phyloP scores from a whole-genome alignment of 2,113 vertebrate genomes.

The Motacilla tschutschensis region DNA sequence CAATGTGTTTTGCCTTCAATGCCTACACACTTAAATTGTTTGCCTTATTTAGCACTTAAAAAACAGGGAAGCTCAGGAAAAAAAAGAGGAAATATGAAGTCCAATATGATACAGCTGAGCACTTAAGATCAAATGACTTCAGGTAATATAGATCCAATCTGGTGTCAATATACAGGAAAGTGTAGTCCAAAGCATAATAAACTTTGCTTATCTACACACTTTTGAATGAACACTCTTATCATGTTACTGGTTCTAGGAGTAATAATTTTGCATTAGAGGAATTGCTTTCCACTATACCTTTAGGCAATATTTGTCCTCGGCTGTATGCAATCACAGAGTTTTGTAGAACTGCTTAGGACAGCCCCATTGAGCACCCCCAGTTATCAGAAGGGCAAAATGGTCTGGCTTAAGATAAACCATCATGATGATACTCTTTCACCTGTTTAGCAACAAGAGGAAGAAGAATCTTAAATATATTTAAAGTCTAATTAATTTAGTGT shows the following conservation, averaged over 20 bases:
- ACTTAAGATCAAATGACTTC: background rate
- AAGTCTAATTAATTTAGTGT: background rate
- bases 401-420: background rate
- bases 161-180: background rate
- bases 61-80: background rate
- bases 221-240: background rate
- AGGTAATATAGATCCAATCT: background rate
- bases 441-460: background rate
- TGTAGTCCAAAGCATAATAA: background rate
- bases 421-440: background rate
- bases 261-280: background rate
- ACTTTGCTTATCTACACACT: background rate
- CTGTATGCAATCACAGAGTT: background rate
- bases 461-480: background rate
- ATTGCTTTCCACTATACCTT: background rate
- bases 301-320: background rate
- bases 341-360: background rate
- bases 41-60: constrained; percentile 19
- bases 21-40: background rate
- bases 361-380: background rate
- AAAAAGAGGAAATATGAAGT: background rate
- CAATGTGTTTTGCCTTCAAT: background rate
- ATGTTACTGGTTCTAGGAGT: background rate
- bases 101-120: background rate
- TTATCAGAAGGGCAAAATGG: background rate